Conservation (phyloP, 2,113 vertebrate species). For the Gavia stellata region DNA sequence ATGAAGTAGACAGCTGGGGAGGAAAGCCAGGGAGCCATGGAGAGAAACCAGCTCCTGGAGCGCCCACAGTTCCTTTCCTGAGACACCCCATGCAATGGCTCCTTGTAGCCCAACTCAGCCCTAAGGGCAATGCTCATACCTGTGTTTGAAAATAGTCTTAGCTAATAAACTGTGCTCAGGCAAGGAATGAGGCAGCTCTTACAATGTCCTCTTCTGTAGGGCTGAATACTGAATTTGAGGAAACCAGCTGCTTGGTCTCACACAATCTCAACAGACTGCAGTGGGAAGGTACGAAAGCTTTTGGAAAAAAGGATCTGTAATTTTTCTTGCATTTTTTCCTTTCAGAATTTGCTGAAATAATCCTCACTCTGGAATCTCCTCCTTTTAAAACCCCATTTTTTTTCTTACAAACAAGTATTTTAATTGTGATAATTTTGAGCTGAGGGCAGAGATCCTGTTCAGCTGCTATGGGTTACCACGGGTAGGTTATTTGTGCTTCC, state of each 20-base stretch:
- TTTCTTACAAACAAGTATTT: neutral
- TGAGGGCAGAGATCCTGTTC: neutral
- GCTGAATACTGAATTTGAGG: neutral
- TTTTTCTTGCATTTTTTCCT: neutral
- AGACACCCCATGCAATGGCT: neutral
- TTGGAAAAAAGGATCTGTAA: neutral
- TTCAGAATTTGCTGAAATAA: neutral
- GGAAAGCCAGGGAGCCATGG: neutral
- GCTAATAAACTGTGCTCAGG: neutral
- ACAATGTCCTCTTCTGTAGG: neutral
- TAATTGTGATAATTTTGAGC: neutral
- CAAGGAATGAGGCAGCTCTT: neutral
- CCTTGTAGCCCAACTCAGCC: neutral
- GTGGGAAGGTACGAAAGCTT: neutral
- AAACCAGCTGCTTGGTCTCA: neutral
- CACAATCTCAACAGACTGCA: neutral
- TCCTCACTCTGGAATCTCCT: neutral
- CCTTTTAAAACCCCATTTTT: neutral
- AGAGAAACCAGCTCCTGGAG: neutral
- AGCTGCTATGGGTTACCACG: neutral
- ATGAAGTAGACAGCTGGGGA: neutral
- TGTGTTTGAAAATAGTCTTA: neutral
- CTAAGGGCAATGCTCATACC: neutral
- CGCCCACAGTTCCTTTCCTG: neutral
- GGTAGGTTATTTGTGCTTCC: neutral